A percentile compares a stretch with the other conserved stretches of the same genome.
Evolutionary conservation across 2,797 vertebrate species (phyloP).

Genomic region (Cyprinodon diabolis): DNA sequence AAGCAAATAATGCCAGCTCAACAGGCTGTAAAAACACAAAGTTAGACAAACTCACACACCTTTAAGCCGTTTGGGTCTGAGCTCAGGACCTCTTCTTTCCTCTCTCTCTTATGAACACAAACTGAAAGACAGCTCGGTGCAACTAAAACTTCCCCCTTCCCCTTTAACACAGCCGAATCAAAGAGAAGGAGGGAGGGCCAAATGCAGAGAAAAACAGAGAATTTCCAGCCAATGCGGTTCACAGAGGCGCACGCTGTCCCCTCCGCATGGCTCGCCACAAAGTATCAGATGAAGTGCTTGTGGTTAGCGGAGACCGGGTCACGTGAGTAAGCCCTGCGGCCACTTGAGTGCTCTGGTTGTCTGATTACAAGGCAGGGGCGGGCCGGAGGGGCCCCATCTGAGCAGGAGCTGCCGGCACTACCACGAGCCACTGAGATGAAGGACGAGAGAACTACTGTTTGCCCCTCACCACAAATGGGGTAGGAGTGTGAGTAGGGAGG

Average conservation of each 20-base stretch:
- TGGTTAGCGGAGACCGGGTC: slow-evolving; percentile 77
- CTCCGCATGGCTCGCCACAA: slow-evolving; percentile 71
- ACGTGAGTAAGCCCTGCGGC: slow-evolving; percentile 74
- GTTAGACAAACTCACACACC: slow-evolving; percentile 58
- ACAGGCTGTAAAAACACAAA: neutral
- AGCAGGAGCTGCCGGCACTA: slow-evolving; percentile 76
- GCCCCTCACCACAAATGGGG: slow-evolving; percentile 35
- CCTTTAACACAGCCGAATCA: slow-evolving; percentile 73
- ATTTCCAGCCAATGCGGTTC: slow-evolving; percentile 67
- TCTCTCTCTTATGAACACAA: slow-evolving; percentile 47
- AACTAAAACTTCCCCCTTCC: slow-evolving; percentile 68
- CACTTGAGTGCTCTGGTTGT: slow-evolving; percentile 66
- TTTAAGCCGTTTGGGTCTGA: slow-evolving; percentile 28
- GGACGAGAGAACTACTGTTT: slow-evolving; percentile 70
- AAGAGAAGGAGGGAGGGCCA: slow-evolving; percentile 69
- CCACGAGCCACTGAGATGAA: slow-evolving; percentile 68
- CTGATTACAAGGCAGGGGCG: slow-evolving; percentile 85
- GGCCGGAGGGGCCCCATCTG: slow-evolving; percentile 67
- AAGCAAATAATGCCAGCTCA: neutral
- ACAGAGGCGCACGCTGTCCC: slow-evolving; percentile 65
- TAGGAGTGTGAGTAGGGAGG: slow-evolving; percentile 26
- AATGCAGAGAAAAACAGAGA: slow-evolving; percentile 40
- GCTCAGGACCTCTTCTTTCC: slow-evolving; percentile 46
- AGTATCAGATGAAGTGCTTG: slow-evolving; percentile 85
- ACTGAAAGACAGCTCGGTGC: slow-evolving; percentile 44